These are phyloP conservation scores for Acleris emargana DNA, from an alignment of 2,888 invertebrate genomes.

Conservation along the genomic window DNA sequence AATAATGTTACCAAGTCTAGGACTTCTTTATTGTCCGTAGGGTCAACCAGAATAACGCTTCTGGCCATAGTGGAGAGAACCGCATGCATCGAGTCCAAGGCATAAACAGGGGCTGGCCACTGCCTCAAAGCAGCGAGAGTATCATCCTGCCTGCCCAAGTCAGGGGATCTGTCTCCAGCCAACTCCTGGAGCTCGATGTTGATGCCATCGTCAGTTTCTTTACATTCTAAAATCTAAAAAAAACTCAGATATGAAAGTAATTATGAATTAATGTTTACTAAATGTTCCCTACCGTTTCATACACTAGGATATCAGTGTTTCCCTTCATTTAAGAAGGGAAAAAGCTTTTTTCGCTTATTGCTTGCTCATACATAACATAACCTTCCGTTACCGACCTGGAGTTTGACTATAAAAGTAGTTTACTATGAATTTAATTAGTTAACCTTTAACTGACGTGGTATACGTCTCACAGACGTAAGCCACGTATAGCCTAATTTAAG, in stretches of 20 bases:
- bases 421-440: too few species aligned
- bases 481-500: too few species aligned
- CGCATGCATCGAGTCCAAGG: conserved; percentile 62
- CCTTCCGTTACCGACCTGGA: too few species aligned
- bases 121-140: conserved; percentile 62
- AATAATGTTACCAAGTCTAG: conserved; percentile 57
- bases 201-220: conserved; percentile 55
- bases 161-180: conserved; percentile 45
- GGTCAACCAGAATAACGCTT: conserved; percentile 53
- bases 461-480: too few species aligned
- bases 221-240: conserved; percentile 54
- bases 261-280: background rate
- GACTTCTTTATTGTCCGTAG: conserved; percentile 50
- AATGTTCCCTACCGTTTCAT: too few species aligned
- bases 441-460: too few species aligned
- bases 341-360: too few species aligned
- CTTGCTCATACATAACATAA: too few species aligned
- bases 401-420: too few species aligned
- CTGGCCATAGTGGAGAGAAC: conserved; percentile 64
- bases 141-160: conserved; percentile 51
- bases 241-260: background rate
- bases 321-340: too few species aligned
- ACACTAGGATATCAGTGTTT: too few species aligned
- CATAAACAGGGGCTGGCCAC: conserved; percentile 70
- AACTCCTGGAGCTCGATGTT: conserved; percentile 64